Evolutionary conservation across 2,113 vertebrate species (phyloP).

Genomic region (Peromyscus californicus): DNA sequence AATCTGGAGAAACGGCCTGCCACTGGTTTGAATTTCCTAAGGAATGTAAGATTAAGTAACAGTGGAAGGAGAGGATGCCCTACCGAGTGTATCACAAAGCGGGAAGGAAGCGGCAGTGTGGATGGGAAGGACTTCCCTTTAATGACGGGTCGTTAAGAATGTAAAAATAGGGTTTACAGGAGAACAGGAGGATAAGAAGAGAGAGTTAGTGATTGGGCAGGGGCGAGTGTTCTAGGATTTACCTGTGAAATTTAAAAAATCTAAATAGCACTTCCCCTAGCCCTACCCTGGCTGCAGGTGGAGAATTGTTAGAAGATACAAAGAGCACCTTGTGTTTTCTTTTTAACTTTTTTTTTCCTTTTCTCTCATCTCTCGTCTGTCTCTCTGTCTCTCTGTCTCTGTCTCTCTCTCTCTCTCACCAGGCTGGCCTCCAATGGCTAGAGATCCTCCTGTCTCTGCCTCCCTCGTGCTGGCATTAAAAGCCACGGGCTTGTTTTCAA

Average conservation of each 20-base stretch:
- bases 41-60: not conserved
- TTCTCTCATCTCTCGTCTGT: too few relatives aligned
- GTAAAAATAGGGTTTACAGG: not conserved
- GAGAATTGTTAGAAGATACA: not conserved
- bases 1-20: not conserved
- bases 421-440: not conserved
- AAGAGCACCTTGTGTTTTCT: not conserved
- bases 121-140: not conserved
- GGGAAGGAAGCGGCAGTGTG: not conserved
- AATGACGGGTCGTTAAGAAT: not conserved
- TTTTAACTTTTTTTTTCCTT: not conserved
- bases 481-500: not conserved
- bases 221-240: not conserved
- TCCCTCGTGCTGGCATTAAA: not conserved
- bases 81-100: not conserved
- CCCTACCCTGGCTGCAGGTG: not conserved
- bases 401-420: too few relatives aligned
- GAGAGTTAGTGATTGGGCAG: not conserved
- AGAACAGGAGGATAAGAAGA: constrained; percentile 19
- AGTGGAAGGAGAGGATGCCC: not conserved
- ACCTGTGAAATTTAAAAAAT: constrained; percentile 14
- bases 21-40: constrained; percentile 42
- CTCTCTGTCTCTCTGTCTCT: too few relatives aligned
- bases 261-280: constrained; percentile 13
- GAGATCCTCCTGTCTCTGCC: not conserved